Evolutionary conservation across 2,888 invertebrate genomes (phyloP).

Genomic region (Odontomyia ornata): DNA sequence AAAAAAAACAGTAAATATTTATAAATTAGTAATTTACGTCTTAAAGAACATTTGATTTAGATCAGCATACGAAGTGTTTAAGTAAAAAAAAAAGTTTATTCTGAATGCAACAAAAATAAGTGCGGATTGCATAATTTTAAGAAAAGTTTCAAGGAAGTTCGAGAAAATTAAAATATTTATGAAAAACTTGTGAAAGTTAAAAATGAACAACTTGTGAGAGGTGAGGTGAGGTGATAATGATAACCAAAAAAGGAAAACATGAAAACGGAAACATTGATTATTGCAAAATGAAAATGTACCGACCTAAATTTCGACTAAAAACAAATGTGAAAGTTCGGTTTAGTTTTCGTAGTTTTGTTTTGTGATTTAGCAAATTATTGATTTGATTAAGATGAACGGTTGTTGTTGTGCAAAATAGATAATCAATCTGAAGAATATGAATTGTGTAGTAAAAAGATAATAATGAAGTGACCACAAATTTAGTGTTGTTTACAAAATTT

Average conservation of each 20-base stretch:
- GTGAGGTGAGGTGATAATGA: slow-evolving; percentile 34
- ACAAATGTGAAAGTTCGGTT: slow-evolving; percentile 23
- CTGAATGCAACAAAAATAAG: background rate
- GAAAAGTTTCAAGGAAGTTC: background rate
- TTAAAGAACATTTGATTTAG: background rate
- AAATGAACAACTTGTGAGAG: slow-evolving; percentile 31
- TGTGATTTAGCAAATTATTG: slow-evolving; percentile 20
- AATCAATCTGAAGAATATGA: background rate
- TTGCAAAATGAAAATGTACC: background rate
- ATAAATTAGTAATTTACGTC: background rate
- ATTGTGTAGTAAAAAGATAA: slow-evolving; percentile 9
- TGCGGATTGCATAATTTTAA: background rate
- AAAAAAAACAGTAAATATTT: background rate
- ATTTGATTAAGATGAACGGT: slow-evolving; percentile 14
- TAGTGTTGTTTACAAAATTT: slow-evolving; percentile 7
- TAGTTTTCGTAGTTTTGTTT: slow-evolving; percentile 27
- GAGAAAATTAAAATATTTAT: background rate
- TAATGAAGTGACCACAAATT: slow-evolving; percentile 6
- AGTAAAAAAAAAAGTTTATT: slow-evolving; percentile 27
- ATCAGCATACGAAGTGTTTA: slow-evolving; percentile 11
- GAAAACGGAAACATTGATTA: too few relatives aligned
- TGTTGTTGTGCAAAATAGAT: slow-evolving; percentile 7
- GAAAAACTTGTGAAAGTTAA: background rate
- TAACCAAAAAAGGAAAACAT: background rate
- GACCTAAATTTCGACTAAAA: background rate